Evolutionary conservation across 2,888 invertebrate genomes (phyloP).

Genomic region (Ecdyonurus torrentis): DNA sequence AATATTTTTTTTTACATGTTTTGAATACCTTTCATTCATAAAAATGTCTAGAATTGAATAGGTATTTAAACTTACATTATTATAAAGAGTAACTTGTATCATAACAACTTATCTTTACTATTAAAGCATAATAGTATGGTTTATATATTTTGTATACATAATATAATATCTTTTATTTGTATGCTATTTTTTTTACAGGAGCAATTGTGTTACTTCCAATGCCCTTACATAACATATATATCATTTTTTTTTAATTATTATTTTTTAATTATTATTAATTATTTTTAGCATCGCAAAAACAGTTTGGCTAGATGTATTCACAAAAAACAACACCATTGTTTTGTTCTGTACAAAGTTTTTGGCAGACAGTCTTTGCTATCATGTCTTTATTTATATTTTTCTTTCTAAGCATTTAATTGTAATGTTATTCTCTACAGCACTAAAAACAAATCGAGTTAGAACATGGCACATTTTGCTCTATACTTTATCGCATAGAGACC

Average conservation of each 20-base stretch:
- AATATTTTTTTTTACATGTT: not conserved
- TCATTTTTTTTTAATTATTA: too few species aligned
- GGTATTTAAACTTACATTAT: not conserved
- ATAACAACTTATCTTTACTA: not conserved
- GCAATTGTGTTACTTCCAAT: not conserved
- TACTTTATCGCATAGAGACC: not conserved
- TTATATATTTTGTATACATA: too few species aligned
- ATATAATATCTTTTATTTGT: too few species aligned
- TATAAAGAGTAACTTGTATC: not conserved
- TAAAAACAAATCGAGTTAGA: too few species aligned
- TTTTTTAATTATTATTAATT: too few species aligned
- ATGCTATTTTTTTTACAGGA: not conserved
- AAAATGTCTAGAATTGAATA: not conserved
- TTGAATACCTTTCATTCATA: not conserved
- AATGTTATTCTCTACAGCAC: too few species aligned
- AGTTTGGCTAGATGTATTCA: not conserved
- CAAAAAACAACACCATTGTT: not conserved
- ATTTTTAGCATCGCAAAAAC: not conserved
- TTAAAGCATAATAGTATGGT: too few species aligned
- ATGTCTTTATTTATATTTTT: not conserved
- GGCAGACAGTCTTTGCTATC: not conserved
- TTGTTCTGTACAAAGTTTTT: not conserved
- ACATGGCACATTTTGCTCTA: too few species aligned
- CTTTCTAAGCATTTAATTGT: not conserved
- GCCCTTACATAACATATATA: not conserved